A percentile compares a stretch with the other conserved stretches of the same genome.
Evolutionary conservation across 2,797 vertebrate species (phyloP).

Genomic region (Jordanella pulchra): DNA sequence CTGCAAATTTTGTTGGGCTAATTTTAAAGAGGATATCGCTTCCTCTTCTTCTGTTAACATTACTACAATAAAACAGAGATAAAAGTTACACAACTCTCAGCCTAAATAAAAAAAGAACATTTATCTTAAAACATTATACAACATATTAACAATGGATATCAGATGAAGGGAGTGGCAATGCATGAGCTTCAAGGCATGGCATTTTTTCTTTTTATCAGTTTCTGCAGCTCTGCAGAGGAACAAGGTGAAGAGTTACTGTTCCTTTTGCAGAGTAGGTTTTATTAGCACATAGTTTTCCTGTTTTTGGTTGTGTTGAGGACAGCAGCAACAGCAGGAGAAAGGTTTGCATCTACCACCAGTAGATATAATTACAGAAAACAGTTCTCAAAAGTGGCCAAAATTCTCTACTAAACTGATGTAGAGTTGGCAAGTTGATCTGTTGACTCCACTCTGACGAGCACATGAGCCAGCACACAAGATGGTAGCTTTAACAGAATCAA

Average conservation of each 20-base stretch:
- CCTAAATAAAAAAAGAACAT: too few relatives aligned
- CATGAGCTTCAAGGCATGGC: too few relatives aligned
- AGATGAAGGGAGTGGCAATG: too few relatives aligned
- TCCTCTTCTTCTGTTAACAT: too few relatives aligned
- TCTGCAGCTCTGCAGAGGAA: background rate
- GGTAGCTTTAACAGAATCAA: background rate
- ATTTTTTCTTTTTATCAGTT: too few relatives aligned
- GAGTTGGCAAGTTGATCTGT: slow-evolving; percentile 2
- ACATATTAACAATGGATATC: too few relatives aligned
- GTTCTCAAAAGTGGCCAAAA: background rate
- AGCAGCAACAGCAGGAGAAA: background rate
- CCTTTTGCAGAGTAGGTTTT: background rate
- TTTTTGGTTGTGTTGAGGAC: background rate
- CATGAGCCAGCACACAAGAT: background rate
- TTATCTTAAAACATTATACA: too few relatives aligned
- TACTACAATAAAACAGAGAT: too few relatives aligned
- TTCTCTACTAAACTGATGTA: background rate
- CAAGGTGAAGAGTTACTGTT: background rate
- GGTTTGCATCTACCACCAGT: background rate
- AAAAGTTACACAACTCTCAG: too few relatives aligned
- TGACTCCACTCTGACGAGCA: slow-evolving; percentile 4
- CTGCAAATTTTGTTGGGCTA: too few relatives aligned
- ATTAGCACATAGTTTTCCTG: too few relatives aligned
- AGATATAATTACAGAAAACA: background rate
- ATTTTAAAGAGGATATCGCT: too few relatives aligned